Base-by-base conservation (phyloP, 2,797 vertebrate species). In the Muraenolepis orangiensis region DNA sequence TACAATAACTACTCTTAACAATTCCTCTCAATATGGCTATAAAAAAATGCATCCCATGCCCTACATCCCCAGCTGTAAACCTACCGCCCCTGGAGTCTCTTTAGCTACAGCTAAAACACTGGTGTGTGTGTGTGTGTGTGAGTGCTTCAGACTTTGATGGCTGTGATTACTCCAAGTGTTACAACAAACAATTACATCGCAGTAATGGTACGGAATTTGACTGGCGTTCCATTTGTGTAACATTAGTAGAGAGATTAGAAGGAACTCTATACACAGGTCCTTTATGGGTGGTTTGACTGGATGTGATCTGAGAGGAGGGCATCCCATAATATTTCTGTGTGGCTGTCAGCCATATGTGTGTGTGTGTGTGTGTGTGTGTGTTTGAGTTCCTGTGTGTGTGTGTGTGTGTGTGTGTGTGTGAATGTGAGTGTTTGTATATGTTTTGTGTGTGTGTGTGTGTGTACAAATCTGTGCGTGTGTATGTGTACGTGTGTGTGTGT, bases 291-390 rank as follows among this genome's bases (percentile, higher is more conserved):
- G 51, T 57, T 57, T 57, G 42, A 51, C 42, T 51, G 42, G 51
- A 57, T n/a, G n/a, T n/a, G n/a, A n/a, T 18, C 16, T 46, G 2
- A 18, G 51, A 57, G 20, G 20, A 57, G 20, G 42, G 16, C 42
- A 23, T 57, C 51, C 51, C 42, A 51, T 57, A 10, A 20, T 51
- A 20, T 20, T 6, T 51, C 40, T 61, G 69, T 70, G 75, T 61
- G 75, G 74, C 67, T 75, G 80, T 79, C 75, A n/a, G 70, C 38
- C 36, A 72, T 66, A 66, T 30, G 26, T 51, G 28, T 46, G 26
- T 51, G 32, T 71, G 40, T 72, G 46, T 32, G 71, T 32, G 42
- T 72, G 29, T 31, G 40, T n/a, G 28, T 31, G 20, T 61, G 51
- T n/a, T n/a, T n/a, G n/a, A n/a, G n/a, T n/a, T n/a, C n/a, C n/a